Evolutionary conservation across 2,797 vertebrate genomes (phyloP).

Genomic region (Jordanella pulchra): DNA sequence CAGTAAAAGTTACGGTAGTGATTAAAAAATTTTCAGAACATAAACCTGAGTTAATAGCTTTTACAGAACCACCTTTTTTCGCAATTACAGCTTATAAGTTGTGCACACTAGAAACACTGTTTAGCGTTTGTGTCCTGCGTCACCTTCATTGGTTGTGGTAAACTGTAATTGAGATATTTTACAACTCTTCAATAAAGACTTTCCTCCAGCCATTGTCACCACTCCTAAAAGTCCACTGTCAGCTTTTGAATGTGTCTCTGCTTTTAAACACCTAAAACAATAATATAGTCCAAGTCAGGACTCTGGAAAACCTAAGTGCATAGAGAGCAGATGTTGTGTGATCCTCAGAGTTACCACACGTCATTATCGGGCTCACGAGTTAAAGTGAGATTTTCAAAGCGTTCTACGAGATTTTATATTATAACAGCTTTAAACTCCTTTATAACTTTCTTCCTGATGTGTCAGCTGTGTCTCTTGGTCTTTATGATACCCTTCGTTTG

Average conservation of each 20-base stretch:
- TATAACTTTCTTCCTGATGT: background rate
- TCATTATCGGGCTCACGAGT: too few relatives aligned
- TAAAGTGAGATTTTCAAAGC: background rate
- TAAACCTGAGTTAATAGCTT: background rate
- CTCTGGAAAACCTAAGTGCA: too few relatives aligned
- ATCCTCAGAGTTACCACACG: too few relatives aligned
- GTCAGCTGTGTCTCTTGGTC: background rate
- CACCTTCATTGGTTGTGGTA: background rate
- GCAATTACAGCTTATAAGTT: background rate
- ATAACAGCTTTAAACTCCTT: background rate
- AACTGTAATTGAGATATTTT: background rate
- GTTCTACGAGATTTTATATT: background rate
- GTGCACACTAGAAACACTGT: background rate
- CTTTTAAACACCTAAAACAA: too few relatives aligned
- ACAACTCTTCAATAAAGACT: background rate
- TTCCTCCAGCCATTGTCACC: too few relatives aligned
- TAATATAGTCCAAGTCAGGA: too few relatives aligned
- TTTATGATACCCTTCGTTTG: background rate
- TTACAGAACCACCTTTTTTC: background rate
- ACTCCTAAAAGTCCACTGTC: too few relatives aligned
- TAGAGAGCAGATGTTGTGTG: too few relatives aligned
- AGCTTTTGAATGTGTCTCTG: too few relatives aligned
- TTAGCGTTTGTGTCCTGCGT: background rate
- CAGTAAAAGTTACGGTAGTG: background rate
- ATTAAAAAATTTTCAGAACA: background rate